Base-by-base conservation (phyloP, 2,797 vertebrate species). In the Pogoniulus pusillus region DNA sequence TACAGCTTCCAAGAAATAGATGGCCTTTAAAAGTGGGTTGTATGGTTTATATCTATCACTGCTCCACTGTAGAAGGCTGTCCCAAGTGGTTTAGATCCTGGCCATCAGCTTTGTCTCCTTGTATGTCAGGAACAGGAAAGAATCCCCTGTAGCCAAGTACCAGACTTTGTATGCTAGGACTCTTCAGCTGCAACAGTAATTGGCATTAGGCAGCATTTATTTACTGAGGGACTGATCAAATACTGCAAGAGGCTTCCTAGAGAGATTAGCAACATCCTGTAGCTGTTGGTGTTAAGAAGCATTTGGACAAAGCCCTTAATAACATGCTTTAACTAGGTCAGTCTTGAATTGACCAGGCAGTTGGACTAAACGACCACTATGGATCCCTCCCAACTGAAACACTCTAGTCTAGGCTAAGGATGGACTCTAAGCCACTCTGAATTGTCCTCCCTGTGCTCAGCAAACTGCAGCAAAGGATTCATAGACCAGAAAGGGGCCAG, bases 351-450 rank as follows among this genome's bases (percentile, higher is more conserved):
- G 22, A 35, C 47, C 1, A 2, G 53, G 22, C 22, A 82, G n/a
- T 58, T 62, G 32, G 32, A 60, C 59, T 20, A 57, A 55, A 34
- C 43, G 35, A 58, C 3, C 1, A 0, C 1, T 58, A 12, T 6
- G 70, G 19, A 15, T 10, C 20, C 53, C 41, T 76, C 76, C 9
- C 30, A 76, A 10, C 1, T 43, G 16, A 66, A 82, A 12, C 27
- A 17, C 7, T 30, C 3, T 27, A 12, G 14, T 55, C 34, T 68
- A 2, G 59, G 65, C 18, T 16, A 37, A 35, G 12, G 47, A 63
- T 20, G 16, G 37, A 39, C 37, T 39, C 37, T 39, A 70, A 65
- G 18, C 30, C 14, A 47, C 29, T 71, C 47, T 62, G 11, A 89
- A 60, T 23, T 53, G 29, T 26, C 4, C 7, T 80, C 22, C 7